Conservation (phyloP, 2,113 vertebrate genomes). For the Lates calcarifer region DNA sequence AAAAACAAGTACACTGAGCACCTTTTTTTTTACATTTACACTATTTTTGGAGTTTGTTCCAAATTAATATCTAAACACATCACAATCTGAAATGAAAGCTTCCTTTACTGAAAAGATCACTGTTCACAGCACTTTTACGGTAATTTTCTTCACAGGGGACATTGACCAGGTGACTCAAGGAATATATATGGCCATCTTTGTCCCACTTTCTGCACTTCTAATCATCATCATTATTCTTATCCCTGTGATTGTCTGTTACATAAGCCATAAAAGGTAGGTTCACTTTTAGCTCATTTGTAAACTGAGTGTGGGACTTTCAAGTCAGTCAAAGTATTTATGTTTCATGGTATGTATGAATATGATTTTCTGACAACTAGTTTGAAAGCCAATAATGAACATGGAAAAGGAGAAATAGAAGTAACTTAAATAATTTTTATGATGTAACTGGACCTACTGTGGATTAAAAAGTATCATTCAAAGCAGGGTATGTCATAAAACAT, state of each 20-base stretch:
- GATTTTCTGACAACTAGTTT: background rate
- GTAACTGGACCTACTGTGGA: no score
- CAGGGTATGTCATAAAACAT: background rate
- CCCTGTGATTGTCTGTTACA: conserved; percentile 4
- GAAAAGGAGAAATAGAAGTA: background rate
- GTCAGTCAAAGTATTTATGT: background rate
- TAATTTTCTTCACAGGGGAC: background rate
- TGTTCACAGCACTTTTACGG: background rate
- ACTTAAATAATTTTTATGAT: background rate
- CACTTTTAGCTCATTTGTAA: background rate
- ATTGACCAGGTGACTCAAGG: accelerated
- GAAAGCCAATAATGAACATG: background rate
- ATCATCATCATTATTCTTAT: conserved; percentile 25
- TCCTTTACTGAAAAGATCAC: background rate
- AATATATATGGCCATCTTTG: background rate
- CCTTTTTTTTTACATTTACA: background rate
- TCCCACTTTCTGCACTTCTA: conserved; percentile 26
- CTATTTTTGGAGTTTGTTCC: background rate
- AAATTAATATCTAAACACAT: background rate
- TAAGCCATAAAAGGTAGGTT: conserved; percentile 55
- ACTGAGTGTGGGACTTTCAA: background rate
- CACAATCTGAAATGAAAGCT: background rate
- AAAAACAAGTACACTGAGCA: no score
- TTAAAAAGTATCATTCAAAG: no score
- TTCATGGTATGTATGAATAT: background rate